phyloP scores from a whole-genome alignment of 2,888 invertebrate species.

The Spisula solida region DNA sequence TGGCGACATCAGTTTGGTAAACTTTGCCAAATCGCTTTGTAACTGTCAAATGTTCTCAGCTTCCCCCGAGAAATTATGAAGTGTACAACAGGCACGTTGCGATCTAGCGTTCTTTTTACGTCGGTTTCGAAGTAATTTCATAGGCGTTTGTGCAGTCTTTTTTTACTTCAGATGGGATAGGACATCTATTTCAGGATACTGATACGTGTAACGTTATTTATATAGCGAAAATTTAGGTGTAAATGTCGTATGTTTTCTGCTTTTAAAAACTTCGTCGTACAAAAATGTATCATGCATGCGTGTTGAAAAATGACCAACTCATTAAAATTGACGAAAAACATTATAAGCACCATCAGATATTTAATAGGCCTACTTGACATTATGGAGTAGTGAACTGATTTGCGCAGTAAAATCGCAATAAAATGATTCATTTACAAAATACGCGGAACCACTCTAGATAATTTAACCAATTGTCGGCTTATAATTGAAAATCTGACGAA shows the following conservation, averaged over 20 bases:
- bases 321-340: no score
- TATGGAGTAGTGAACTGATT: neutral
- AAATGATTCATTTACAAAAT: neutral
- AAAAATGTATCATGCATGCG: neutral
- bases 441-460: neutral
- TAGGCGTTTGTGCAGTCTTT: no score
- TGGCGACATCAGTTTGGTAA: neutral
- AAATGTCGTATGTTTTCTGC: neutral
- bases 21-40: slow-evolving; percentile 13
- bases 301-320: neutral
- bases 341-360: no score
- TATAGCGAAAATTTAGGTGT: neutral
- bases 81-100: neutral
- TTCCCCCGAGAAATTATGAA: neutral
- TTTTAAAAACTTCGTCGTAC: neutral
- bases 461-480: neutral
- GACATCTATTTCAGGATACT: neutral
- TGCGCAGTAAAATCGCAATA: neutral
- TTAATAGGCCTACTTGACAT: no score
- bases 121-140: neutral
- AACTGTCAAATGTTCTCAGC: neutral
- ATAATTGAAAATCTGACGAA: neutral
- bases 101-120: neutral
- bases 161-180: neutral
- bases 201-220: neutral